phyloP scores from a whole-genome alignment of 2,888 invertebrate genomes.

The Aradus depressus region DNA sequence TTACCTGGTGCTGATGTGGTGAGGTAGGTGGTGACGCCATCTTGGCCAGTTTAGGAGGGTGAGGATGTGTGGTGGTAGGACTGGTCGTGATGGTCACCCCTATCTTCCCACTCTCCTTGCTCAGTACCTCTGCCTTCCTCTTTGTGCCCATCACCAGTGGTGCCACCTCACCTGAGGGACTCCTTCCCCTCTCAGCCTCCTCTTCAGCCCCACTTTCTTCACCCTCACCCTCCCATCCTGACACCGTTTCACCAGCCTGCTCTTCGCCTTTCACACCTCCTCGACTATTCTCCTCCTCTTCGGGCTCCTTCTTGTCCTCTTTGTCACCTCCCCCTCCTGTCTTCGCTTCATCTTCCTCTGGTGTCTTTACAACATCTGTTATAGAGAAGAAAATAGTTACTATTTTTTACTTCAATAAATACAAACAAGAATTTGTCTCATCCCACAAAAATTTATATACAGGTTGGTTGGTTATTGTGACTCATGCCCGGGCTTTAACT shows the following conservation, averaged over 20 bases:
- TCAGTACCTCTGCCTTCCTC: slow-evolving; percentile 75
- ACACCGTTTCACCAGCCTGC: slow-evolving; percentile 11
- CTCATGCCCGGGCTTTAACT: too few species aligned
- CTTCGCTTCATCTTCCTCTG: too few species aligned
- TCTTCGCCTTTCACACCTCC: slow-evolving; percentile 1
- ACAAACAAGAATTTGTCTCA: too few species aligned
- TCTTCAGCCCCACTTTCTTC: slow-evolving; percentile 34
- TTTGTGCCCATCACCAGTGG: slow-evolving; percentile 43
- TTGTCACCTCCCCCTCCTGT: too few species aligned
- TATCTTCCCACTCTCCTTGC: slow-evolving; percentile 78
- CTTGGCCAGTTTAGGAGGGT: slow-evolving; percentile 32
- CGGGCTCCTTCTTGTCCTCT: slow-evolving; percentile 35
- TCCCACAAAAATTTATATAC: too few species aligned
- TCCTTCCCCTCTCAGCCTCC: too few species aligned
- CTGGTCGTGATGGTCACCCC: slow-evolving; percentile 75
- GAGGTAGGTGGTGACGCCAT: background rate
- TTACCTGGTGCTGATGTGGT: too few species aligned
- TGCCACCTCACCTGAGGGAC: too few species aligned
- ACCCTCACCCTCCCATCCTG: slow-evolving; percentile 15
- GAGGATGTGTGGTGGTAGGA: slow-evolving; percentile 43
- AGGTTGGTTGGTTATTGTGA: too few species aligned
- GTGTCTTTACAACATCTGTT: too few species aligned
- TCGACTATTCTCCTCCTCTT: slow-evolving; percentile 34
- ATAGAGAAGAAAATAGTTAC: too few species aligned
- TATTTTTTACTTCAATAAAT: too few species aligned